A percentile compares a stretch with the other conserved stretches of the same genome.
Evolutionary conservation across 2,113 vertebrate species (phyloP).

Genomic region (Silurus asotus): DNA sequence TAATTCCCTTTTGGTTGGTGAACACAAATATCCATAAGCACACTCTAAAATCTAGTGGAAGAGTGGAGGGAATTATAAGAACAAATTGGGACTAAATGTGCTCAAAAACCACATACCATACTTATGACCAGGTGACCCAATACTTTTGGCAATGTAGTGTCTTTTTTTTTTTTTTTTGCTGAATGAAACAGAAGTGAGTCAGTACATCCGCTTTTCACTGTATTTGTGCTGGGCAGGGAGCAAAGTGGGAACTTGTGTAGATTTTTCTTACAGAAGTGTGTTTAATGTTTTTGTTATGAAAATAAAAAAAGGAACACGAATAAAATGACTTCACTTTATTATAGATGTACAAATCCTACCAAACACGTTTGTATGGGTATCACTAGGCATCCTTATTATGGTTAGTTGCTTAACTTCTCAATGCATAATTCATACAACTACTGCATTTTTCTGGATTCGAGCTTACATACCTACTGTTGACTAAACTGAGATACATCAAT

Average conservation of each 20-base stretch:
- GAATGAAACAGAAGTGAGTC: slow-evolving; percentile 6
- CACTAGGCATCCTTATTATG: neutral
- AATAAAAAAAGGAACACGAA: slow-evolving; percentile 73
- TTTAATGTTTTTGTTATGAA: slow-evolving; percentile 76
- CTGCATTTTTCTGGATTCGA: neutral
- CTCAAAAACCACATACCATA: too few relatives aligned
- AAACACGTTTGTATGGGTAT: neutral
- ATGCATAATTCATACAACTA: slow-evolving; percentile 13
- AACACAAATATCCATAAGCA: too few relatives aligned
- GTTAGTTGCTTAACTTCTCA: neutral
- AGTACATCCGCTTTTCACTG: slow-evolving; percentile 28
- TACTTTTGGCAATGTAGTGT: neutral
- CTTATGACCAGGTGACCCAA: too few relatives aligned
- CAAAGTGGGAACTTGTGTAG: slow-evolving; percentile 66
- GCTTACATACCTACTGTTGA: neutral
- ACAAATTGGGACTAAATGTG: too few relatives aligned
- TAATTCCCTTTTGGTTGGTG: too few relatives aligned
- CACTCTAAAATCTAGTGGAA: too few relatives aligned
- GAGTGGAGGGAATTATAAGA: too few relatives aligned
- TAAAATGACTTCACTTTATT: slow-evolving; percentile 51
- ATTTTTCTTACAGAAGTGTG: slow-evolving; percentile 77
- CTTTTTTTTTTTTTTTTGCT: neutral
- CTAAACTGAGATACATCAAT: slow-evolving; percentile 5
- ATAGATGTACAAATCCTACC: slow-evolving; percentile 49
- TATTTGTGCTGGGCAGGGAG: slow-evolving; percentile 52